Evolutionary conservation across 1,140 invertebrate species (phyloP), one percentile per base, ranked within the genome.

Genomic region (Saccostrea glomerata): DNA sequence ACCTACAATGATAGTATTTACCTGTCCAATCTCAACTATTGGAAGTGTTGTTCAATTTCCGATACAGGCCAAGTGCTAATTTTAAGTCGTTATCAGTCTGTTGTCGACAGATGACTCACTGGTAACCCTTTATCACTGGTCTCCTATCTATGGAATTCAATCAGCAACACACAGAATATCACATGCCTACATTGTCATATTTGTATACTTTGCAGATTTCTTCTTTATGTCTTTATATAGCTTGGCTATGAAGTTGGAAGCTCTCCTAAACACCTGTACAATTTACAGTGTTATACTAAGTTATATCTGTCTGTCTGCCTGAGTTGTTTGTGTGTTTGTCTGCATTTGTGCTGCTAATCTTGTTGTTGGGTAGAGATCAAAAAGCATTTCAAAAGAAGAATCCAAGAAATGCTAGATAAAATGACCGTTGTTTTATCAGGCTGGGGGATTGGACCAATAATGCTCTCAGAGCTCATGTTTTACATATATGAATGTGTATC

Each of bases 1-100:
- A 77, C 70, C 70, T 30, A 77, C 70, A 77, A 77, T 77, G 70
- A 30, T 77, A 77, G 70, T 77, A 77, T 77, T 77, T 77, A 77
- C 70, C 70, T 77, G 70, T 25, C 70, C 30, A 36, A 77, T 77
- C 70, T 77, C 25, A 17, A 25, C 70, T 77, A 77, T 77, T 77
- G 25, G 25, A 77, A 77, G 70, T 77, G 70, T 30, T 77, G 70
- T 77, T 77, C 70, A 77, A 77, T 77, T 36, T 77, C 70, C 25
- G 25, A 77, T 77, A 77, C 70, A 77, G 70, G 30, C 70, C 70
- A 77, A 77, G 70, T 77, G 70, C 70, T 77, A 77, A 77, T 77
- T 77, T 77, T 77, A 77, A 23, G 11, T 77, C 25, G 25, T 77
- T 77, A 77, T 77, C 70, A 77, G 70, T 13, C 13, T 25, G 12